phyloP scores from a whole-genome alignment of 35 echinoderm and acorn worm species.

The Apostichopus parvimensis region DNA sequence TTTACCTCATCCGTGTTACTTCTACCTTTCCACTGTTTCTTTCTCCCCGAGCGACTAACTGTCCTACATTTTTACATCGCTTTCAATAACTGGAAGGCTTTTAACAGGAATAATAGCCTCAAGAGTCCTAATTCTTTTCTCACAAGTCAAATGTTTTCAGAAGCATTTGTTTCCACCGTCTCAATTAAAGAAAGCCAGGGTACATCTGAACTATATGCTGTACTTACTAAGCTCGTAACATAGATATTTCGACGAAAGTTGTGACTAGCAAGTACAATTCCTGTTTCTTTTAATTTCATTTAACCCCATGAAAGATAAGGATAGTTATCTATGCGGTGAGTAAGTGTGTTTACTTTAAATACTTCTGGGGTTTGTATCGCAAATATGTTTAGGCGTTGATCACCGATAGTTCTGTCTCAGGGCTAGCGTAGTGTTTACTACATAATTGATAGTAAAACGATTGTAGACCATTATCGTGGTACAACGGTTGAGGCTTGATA shows the following conservation, averaged over 20 bases:
- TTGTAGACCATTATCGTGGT: background rate
- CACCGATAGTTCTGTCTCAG: background rate
- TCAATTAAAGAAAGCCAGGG: slow-evolving; percentile 8
- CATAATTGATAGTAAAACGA: background rate
- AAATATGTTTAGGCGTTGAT: slow-evolving; percentile 40
- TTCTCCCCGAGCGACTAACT: background rate
- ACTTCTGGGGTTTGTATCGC: slow-evolving; percentile 39
- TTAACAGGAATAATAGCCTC: slow-evolving; percentile 39
- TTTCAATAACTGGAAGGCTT: background rate
- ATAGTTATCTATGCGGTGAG: slow-evolving; percentile 1
- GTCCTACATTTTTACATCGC: slow-evolving; percentile 41
- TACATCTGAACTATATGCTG: background rate
- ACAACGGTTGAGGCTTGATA: background rate
- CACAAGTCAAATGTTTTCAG: slow-evolving; percentile 21
- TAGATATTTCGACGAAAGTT: background rate
- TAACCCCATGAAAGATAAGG: background rate
- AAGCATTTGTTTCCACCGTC: slow-evolving; percentile 19
- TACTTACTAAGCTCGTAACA: slow-evolving; percentile 32
- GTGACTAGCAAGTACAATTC: slow-evolving; percentile 23
- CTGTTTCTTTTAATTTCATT: slow-evolving; percentile 4
- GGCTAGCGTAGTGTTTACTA: slow-evolving; percentile 1
- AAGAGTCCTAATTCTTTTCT: slow-evolving; percentile 19
- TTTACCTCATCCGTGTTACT: slow-evolving; percentile 3
- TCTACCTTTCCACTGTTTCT: background rate
- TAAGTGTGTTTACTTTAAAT: slow-evolving; percentile 26